Conservation (phyloP, 2,113 vertebrate species). For the zebrafish (Danio rerio) region GRCz12tu NC_133179.1:14345001-14345500, state of each 20-base stretch:
- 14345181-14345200: background rate
- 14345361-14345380: constrained; percentile 29
- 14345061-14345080: constrained; percentile 57
- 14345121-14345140: constrained; percentile 21
- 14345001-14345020: constrained; percentile 66
- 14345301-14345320: constrained; percentile 11
- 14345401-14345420: constrained; percentile 5
- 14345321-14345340: constrained; percentile 38
- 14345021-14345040: constrained; percentile 51
- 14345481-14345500: constrained; percentile 33
- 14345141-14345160: constrained; percentile 1
- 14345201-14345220: constrained; percentile 18
- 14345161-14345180: background rate
- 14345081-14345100: background rate
- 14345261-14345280: background rate
- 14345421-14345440: constrained; percentile 20
- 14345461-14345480: constrained; percentile 26
- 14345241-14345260: background rate
- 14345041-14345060: constrained; percentile 71
- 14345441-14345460: constrained; percentile 31
- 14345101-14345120: background rate
- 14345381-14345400: constrained; percentile 9
- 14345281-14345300: constrained; percentile 36
- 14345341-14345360: constrained; percentile 34
- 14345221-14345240: background rate